phyloP scores from a whole-genome alignment of 2,888 invertebrate genomes.

The Diadromus collaris region DNA sequence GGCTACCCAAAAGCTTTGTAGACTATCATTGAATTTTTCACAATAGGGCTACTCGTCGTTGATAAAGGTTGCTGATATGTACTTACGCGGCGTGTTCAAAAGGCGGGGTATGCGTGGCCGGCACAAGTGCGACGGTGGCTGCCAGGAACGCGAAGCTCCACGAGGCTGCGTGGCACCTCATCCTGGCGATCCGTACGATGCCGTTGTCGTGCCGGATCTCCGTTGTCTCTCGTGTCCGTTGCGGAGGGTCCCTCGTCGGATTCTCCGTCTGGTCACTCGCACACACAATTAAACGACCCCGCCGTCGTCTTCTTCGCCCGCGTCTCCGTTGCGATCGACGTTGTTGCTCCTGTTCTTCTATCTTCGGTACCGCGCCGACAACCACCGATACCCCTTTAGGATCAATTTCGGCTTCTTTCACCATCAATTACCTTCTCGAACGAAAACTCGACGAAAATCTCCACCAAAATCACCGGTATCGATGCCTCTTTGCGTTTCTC shows the following conservation, averaged over 20 bases:
- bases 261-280: constrained; percentile 67
- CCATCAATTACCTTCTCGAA: constrained; percentile 49
- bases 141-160: constrained; percentile 81
- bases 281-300: constrained; percentile 64
- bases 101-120: constrained; percentile 82
- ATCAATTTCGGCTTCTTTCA: constrained; percentile 47
- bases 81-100: constrained; percentile 84
- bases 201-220: constrained; percentile 51
- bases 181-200: constrained; percentile 67
- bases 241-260: constrained; percentile 27
- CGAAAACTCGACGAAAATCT: constrained; percentile 14
- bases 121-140: constrained; percentile 81
- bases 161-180: constrained; percentile 79
- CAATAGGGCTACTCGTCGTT: constrained; percentile 21
- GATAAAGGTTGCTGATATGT: constrained; percentile 58
- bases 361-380: constrained; percentile 51
- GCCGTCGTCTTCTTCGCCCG: constrained; percentile 56
- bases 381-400: constrained; percentile 45
- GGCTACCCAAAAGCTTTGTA: not conserved
- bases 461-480: constrained; percentile 16
- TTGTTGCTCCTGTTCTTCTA: constrained; percentile 37
- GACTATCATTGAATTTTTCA: not conserved
- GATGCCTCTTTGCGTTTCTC: not conserved
- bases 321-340: constrained; percentile 57
- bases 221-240: constrained; percentile 22